A percentile compares a stretch with the other conserved stretches of the same genome.
These are phyloP conservation scores for Zeugodacus cucurbitae DNA, from an alignment of 1,140 invertebrate species.

Conservation along the genomic window DNA sequence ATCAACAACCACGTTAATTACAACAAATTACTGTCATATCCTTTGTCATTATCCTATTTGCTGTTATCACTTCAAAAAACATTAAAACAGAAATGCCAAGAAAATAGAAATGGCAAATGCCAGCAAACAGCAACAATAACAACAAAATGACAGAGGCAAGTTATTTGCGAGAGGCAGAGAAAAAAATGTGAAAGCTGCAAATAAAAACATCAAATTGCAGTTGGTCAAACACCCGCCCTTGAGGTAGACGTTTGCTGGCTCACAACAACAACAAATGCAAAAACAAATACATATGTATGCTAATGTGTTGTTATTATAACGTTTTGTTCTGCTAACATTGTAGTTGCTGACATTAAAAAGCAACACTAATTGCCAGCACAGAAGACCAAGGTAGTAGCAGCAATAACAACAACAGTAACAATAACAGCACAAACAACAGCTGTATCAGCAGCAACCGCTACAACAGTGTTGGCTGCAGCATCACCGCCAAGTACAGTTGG, in stretches of 20 bases:
- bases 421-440: background rate
- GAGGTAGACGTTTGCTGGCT: background rate
- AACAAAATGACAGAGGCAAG: background rate
- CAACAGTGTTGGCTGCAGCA: background rate
- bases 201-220: background rate
- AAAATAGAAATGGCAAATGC: background rate
- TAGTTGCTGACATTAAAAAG: background rate
- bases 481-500: background rate
- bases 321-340: background rate
- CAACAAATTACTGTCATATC: constrained; percentile 56
- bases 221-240: background rate
- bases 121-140: background rate
- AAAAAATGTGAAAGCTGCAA: background rate
- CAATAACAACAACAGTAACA: background rate
- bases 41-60: constrained; percentile 26
- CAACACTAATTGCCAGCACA: background rate
- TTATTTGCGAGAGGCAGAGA: background rate
- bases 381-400: background rate
- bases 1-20: constrained; percentile 57
- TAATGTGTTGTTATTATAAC: background rate
- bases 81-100: background rate
- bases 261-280: no score
- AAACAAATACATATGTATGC: background rate
- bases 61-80: constrained; percentile 3
- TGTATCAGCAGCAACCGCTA: background rate